phyloP scores from a whole-genome alignment of 2,888 invertebrate species.

The Spilarctia lutea region DNA sequence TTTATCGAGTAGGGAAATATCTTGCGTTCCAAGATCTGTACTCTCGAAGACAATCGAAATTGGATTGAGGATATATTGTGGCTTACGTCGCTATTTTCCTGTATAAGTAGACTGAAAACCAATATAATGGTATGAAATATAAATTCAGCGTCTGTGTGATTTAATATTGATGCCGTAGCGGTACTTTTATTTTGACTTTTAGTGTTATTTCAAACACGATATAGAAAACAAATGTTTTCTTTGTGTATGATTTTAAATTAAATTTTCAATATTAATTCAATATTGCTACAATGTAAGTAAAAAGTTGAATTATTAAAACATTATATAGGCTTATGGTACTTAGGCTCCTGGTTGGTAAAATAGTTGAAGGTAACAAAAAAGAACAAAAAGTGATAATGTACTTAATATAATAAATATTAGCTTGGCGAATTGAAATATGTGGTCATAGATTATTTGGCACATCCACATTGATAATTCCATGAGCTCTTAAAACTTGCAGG shows the following conservation, averaged over 20 bases:
- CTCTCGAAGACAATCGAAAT: conserved; percentile 53
- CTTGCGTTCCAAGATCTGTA: conserved; percentile 45
- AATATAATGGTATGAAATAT: background rate
- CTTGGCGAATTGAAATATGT: too few species aligned
- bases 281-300: too few species aligned
- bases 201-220: background rate
- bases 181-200: background rate
- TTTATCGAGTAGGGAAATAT: conserved; percentile 58
- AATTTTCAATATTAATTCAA: too few species aligned
- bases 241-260: background rate
- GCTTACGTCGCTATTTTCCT: conserved; percentile 36
- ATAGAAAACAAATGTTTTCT: background rate
- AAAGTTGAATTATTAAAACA: too few species aligned
- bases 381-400: too few species aligned
- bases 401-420: too few species aligned
- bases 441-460: too few species aligned
- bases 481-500: background rate
- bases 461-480: background rate
- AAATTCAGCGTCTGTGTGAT: background rate
- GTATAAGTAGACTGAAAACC: conserved; percentile 28
- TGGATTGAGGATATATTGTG: conserved; percentile 51
- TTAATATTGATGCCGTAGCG: background rate
- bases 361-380: too few species aligned
- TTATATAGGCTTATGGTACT: too few species aligned
- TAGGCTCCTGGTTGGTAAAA: too few species aligned